A percentile compares a stretch with the other conserved stretches of the same genome.
Evolutionary conservation across 2,113 vertebrate genomes (phyloP).

Genomic region (Sakesphorus luctuosus): DNA sequence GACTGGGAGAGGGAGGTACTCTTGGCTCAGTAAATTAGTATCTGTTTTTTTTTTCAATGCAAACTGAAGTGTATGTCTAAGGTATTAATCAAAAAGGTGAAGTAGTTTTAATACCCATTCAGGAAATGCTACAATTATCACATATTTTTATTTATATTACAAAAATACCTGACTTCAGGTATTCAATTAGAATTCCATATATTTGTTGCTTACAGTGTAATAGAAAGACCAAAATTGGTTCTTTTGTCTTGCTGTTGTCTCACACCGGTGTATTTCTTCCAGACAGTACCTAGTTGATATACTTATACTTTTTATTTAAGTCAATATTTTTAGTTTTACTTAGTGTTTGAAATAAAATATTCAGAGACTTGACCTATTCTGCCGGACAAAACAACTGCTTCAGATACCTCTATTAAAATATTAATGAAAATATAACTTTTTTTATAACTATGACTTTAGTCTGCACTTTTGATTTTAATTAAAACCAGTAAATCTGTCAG

Average conservation of each 20-base stretch:
- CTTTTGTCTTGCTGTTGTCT: not conserved
- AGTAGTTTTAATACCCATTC: not conserved
- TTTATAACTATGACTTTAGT: not conserved
- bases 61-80: not conserved
- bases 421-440: not conserved
- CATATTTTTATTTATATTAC: conserved; percentile 13
- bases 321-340: not conserved
- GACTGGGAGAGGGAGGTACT: not conserved
- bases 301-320: not conserved
- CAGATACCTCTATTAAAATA: not conserved
- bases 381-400: not conserved
- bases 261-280: not conserved
- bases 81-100: conserved; percentile 19
- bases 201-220: not conserved
- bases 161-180: not conserved
- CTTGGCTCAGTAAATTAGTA: not conserved
- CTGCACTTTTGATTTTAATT: not conserved
- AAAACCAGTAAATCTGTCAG: conserved; percentile 24
- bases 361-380: not conserved
- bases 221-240: not conserved
- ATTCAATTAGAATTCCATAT: not conserved
- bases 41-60: not conserved
- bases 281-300: not conserved
- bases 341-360: not conserved
- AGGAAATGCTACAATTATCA: conserved; percentile 4